Evolutionary conservation across 2,888 invertebrate species (phyloP).

Genomic region (Phortica magna): DNA sequence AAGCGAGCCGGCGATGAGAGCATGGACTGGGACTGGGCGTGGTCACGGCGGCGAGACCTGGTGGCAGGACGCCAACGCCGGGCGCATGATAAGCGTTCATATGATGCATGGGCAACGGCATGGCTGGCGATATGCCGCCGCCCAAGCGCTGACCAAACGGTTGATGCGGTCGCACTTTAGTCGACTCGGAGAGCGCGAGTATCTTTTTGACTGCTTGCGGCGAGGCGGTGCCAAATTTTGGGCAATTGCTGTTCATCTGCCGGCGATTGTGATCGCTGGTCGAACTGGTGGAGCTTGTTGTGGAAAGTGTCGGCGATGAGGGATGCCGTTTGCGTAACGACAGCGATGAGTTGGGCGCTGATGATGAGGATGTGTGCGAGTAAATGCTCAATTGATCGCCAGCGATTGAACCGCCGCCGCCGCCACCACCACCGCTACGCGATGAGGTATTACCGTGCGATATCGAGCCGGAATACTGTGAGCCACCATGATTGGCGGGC

Average conservation of each 20-base stretch:
- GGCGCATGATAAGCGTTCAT: conserved; percentile 45
- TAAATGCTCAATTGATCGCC: conserved; percentile 80
- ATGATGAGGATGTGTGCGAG: conserved; percentile 76
- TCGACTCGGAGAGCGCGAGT: conserved; percentile 92
- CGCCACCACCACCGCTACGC: conserved; percentile 56
- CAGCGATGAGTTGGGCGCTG: conserved; percentile 79
- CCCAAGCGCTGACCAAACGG: conserved; percentile 82
- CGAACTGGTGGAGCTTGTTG: conserved; percentile 93
- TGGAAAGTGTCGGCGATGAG: conserved; percentile 95
- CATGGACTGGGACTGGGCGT: conserved; percentile 79
- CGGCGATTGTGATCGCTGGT: conserved; percentile 79
- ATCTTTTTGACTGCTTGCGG: conserved; percentile 98
- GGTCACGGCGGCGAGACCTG: conserved; percentile 47
- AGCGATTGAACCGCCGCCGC: conserved; percentile 70
- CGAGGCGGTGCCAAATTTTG: conserved; percentile 90
- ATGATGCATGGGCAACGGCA: conserved; percentile 80
- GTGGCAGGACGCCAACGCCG: conserved; percentile 40
- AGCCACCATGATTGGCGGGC: conserved; percentile 76
- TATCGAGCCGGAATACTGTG: background rate
- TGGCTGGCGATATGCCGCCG: conserved; percentile 50
- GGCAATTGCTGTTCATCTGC: conserved; percentile 76
- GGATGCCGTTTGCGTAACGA: conserved; percentile 89
- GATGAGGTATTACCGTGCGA: conserved; percentile 54
- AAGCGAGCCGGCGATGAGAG: conserved; percentile 82
- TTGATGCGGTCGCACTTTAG: conserved; percentile 92